These are phyloP conservation scores for Sternarchorhynchus goeldii DNA, from an alignment of 2,797 vertebrate genomes.

Conservation along the genomic window DNA sequence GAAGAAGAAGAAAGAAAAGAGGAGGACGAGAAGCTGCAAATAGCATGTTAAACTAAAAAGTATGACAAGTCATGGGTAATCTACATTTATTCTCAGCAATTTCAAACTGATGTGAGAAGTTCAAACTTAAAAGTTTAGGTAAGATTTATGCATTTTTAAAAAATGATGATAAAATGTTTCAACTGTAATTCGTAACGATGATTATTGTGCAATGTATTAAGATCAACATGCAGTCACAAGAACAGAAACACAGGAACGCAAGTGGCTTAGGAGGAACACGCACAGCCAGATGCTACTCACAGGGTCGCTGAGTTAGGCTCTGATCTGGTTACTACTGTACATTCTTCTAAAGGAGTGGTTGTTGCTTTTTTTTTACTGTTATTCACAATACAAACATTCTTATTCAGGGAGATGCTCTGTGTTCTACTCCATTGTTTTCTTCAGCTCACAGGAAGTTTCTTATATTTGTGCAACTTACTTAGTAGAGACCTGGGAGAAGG, in stretches of 20 bases:
- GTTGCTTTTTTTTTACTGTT: not conserved
- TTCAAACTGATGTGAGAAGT: conserved; percentile 18
- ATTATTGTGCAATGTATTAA: too few relatives aligned
- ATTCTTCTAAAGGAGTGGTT: conserved; percentile 15
- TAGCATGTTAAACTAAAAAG: not conserved
- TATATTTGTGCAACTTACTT: conserved; percentile 33
- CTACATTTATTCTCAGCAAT: not conserved
- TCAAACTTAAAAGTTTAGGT: conserved; percentile 17
- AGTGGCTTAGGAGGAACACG: too few relatives aligned
- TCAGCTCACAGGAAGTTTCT: conserved; percentile 36
- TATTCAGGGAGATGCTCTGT: conserved; percentile 38
- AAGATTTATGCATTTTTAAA: conserved; percentile 20
- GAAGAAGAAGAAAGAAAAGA: not conserved
- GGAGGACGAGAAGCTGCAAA: not conserved
- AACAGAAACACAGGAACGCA: too few relatives aligned
- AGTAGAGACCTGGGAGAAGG: conserved; percentile 22
- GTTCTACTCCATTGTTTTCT: not conserved
- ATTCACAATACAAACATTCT: conserved; percentile 34
- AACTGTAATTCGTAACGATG: too few relatives aligned
- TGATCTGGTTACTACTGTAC: conserved; percentile 22
- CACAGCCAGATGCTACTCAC: too few relatives aligned
- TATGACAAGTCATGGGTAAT: conserved; percentile 4
- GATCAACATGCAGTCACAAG: too few relatives aligned
- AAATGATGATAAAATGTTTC: not conserved
- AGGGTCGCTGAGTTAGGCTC: not conserved